Base-by-base conservation (phyloP, 1,140 invertebrate genomes). In the Philopotamus ludificatus region DNA sequence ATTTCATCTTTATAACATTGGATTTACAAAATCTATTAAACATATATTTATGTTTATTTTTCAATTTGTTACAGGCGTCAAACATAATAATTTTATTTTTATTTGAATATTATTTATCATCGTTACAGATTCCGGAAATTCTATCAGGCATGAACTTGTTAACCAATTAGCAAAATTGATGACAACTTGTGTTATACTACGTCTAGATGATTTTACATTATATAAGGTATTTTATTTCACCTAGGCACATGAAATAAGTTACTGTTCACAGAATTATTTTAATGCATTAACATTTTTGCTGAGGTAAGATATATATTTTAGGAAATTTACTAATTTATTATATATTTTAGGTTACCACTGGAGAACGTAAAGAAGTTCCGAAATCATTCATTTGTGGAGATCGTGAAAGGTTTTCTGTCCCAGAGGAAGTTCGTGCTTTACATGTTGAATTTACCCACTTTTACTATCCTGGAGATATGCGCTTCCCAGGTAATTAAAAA, bases 401-500 rank as follows among this genome's bases (percentile, higher is more conserved):
- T 77, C 88, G 92, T 75, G 90, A 88, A 71, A 83, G 86, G 47
- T 87, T 93, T 70, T 87, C 87, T 49, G 82, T 97, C 69, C 95
- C 95, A 7, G 86, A 89, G 41, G 93, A 97, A 74, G 89, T 94
- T 64, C 90, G 91, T 39, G 87, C 95, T 44, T 73, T 99, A 26
- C 96, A 99, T 79, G 87, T 95, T 1, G 97, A 99, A 75, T 93
- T 97, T 71, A 96, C 94, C 1, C 93, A 95, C 73, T 99, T 96
- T 79, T 99, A 97, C 77, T 98, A 97, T 82, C 94, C 95, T 9
- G 94, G 93, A 49, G 93, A 95, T 73, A 87, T 92, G 44, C 88
- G 89, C 68, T 97, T 95, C 84, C 95, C 95, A 77, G 82, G 95
- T 96, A 82, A 86, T 85, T 57, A 21, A n/a, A n/a, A n/a, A n/a